Percentiles rank a stretch among this genome's conserved stretches.
phyloP scores from a whole-genome alignment of 2,113 vertebrate genomes.

The Nothocercus julius region DNA sequence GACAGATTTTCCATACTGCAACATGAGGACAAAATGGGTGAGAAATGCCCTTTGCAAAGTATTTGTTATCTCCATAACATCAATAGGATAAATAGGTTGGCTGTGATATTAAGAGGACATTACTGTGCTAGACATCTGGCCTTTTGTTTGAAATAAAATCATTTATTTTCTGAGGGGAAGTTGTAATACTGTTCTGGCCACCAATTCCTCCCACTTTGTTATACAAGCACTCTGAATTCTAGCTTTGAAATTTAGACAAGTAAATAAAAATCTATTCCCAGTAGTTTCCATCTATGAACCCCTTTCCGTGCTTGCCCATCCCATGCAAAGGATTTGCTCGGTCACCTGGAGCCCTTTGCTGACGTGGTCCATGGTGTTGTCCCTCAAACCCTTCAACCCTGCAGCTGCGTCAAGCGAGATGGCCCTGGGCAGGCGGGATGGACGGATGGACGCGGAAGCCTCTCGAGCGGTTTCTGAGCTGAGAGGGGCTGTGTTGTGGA shows the following conservation, averaged over 20 bases:
- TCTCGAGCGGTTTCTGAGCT: fast-evolving
- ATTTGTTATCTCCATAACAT: fast-evolving
- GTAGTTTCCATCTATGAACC: neutral
- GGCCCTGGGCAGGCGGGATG: neutral
- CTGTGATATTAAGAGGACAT: neutral
- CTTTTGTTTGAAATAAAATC: neutral
- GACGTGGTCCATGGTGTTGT: fast-evolving
- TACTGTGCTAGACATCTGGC: neutral
- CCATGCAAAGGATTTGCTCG: too few species aligned
- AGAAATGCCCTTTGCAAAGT: neutral
- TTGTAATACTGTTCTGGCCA: neutral
- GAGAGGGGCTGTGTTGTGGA: fast-evolving
- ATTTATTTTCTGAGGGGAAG: neutral
- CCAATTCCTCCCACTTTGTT: neutral
- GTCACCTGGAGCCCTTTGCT: neutral
- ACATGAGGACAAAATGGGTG: fast-evolving
- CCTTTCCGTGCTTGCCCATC: neutral
- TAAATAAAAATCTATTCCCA: neutral
- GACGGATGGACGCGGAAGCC: fast-evolving
- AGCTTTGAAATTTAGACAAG: neutral
- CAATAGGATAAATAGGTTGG: neutral
- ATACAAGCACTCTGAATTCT: neutral
- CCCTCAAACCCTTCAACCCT: fast-evolving
- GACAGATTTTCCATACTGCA: fast-evolving
- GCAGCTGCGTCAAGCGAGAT: fast-evolving